Evolutionary conservation across 2,113 vertebrate genomes (phyloP), one percentile per base, ranked within the genome.

Genomic region (Neoarius graeffei): DNA sequence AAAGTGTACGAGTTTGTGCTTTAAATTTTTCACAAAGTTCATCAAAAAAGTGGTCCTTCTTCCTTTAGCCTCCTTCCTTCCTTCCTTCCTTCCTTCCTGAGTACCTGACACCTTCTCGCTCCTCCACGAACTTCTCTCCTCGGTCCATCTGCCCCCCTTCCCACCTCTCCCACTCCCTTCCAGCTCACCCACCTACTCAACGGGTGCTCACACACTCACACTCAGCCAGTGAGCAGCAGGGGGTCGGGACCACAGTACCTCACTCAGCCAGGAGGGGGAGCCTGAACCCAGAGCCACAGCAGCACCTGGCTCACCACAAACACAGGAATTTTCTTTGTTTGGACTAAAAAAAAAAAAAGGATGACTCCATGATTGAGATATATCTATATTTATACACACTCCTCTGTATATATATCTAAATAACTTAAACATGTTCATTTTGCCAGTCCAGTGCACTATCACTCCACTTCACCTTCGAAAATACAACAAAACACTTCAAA

Each of bases 71-170:
- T 79, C 92, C 89, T 92, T 80, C 76, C 92, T 91, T 92, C 93
- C 93, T 90, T n/a, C n/a, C n/a, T n/a, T 77, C 92, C 89, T 93
- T 81, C 80, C 92, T 91, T 92, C 93, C 93, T 90, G 84, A 88
- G 94, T 95, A 96, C 96, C 95, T 96, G 95, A 95, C 92, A 93
- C 94, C 90, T 93, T 92, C 87, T 83, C 91, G 91, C 92, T 94
- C 90, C 95, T 96, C 94, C 94, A 93, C 94, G 94, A 93, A 95
- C 96, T 96, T 96, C 96, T 96, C 95, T 96, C 96, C 95, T 94
- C 94, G 94, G 96, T 95, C 96, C 95, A 95, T 97, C 96, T 96
- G 96, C 96, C 96, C 95, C 80, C 94, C 94, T 94, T 93, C 84
- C 94, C 95, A 96, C 95, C 94, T 95, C 95, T 95, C 95, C 95